A percentile compares a stretch with the other conserved stretches of the same genome.
Evolutionary conservation across 92 coral and sea anemone genomes (phyloP).

Genomic region (Plumapathes pennacea): DNA sequence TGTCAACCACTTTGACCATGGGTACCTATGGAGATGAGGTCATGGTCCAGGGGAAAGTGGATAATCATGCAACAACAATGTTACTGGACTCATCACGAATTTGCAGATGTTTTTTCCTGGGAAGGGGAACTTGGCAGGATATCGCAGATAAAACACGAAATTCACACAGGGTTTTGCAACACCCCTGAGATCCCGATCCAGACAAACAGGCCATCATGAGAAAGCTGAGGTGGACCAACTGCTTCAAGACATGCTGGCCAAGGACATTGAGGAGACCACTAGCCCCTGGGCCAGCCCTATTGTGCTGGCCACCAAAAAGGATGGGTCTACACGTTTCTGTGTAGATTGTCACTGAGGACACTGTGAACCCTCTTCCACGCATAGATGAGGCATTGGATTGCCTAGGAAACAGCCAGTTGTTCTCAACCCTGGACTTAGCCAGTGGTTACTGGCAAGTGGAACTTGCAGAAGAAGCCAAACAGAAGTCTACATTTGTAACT

Average conservation of each 20-base stretch:
- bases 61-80: too few species aligned
- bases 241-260: conserved; percentile 12
- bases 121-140: too few species aligned
- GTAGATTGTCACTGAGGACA: conserved; percentile 46
- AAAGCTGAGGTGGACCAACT: conserved; percentile 8
- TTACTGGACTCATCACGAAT: too few species aligned
- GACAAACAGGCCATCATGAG: conserved; percentile 6
- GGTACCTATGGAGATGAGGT: too few species aligned
- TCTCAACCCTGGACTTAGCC: conserved; percentile 36
- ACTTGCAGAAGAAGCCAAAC: conserved; percentile 12
- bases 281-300: conserved; percentile 38
- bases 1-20: too few species aligned
- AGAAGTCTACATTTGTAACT: conserved; percentile 37
- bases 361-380: conserved; percentile 33
- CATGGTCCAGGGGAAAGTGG: too few species aligned
- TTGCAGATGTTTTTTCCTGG: too few species aligned
- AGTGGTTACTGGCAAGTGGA: conserved; percentile 27
- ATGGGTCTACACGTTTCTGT: conserved; percentile 22
- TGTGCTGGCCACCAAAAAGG: conserved; percentile 27
- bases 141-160: too few species aligned
- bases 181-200: conserved; percentile 3
- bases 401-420: conserved; percentile 17
- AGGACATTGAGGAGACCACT: conserved; percentile 19
- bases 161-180: conserved; percentile 28
- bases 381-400: conserved; percentile 36